These are phyloP conservation scores for Todiramphus chloris DNA, from an alignment of 2,113 vertebrate species.

Conservation along the genomic window DNA sequence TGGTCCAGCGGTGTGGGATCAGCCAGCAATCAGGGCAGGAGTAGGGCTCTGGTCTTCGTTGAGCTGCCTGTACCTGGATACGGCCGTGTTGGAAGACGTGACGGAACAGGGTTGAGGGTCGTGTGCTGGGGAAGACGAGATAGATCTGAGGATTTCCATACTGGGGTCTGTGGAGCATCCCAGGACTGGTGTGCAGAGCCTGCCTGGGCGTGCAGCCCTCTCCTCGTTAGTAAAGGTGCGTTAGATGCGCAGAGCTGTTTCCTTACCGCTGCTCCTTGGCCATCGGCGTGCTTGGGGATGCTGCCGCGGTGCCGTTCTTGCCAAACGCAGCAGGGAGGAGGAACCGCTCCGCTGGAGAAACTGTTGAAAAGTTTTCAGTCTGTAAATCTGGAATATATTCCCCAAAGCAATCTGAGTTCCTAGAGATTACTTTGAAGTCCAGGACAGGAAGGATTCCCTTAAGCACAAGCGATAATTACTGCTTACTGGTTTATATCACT, in stretches of 20 bases:
- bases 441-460: constrained; percentile 6
- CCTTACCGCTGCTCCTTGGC: background rate
- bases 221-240: background rate
- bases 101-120: background rate
- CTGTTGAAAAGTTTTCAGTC: constrained; percentile 2
- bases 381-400: background rate
- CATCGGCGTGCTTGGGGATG: accelerated
- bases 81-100: background rate
- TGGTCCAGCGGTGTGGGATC: accelerated
- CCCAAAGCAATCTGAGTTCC: background rate
- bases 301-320: background rate
- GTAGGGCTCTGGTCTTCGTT: background rate
- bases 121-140: background rate
- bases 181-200: background rate
- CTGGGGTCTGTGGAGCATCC: background rate
- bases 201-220: background rate
- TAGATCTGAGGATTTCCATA: background rate
- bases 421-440: background rate
- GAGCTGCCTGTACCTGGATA: background rate
- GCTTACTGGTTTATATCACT: background rate
- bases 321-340: background rate
- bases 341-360: background rate
- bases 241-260: background rate
- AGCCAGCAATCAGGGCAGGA: background rate
- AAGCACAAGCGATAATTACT: background rate